A percentile compares a stretch with the other conserved stretches of the same genome.
These are phyloP conservation scores for Spodoptera picta DNA, from an alignment of 2,888 invertebrate species.

Conservation along the genomic window DNA sequence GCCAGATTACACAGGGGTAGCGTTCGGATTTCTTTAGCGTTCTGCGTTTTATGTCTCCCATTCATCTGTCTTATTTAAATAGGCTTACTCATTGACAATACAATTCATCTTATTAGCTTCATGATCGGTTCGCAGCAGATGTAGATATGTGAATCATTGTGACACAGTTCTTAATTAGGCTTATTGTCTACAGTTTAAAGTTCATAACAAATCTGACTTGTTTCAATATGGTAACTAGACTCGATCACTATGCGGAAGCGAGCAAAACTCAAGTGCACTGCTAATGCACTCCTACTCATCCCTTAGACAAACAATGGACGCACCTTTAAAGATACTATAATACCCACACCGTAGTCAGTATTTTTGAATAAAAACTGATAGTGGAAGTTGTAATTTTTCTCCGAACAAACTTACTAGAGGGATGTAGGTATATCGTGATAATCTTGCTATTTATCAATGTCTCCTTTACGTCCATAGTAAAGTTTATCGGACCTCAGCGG, in stretches of 20 bases:
- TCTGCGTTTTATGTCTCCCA: constrained; percentile 21
- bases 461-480: constrained; percentile 55
- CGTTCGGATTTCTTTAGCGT: constrained; percentile 34
- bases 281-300: too few relatives aligned
- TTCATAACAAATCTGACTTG: too few relatives aligned
- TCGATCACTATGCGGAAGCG: too few relatives aligned
- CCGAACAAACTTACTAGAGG: constrained; percentile 47
- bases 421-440: constrained; percentile 53
- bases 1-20: constrained; percentile 47
- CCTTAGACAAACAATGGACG: too few relatives aligned
- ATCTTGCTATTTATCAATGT: constrained; percentile 63
- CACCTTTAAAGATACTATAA: too few relatives aligned
- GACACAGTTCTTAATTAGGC: constrained; percentile 44
- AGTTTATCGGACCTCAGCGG: constrained; percentile 52
- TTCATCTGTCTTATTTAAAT: constrained; percentile 35
- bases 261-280: too few relatives aligned
- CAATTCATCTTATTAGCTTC: constrained; percentile 35
- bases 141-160: constrained; percentile 41
- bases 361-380: too few relatives aligned
- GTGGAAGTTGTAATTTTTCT: constrained; percentile 11
- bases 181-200: too few relatives aligned
- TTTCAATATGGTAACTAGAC: too few relatives aligned
- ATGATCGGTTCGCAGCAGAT: constrained; percentile 34
- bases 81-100: constrained; percentile 39
- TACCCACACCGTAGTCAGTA: too few relatives aligned